These are phyloP conservation scores for Galerucella pusilla DNA, from an alignment of 2,888 invertebrate genomes.

Conservation along the genomic window DNA sequence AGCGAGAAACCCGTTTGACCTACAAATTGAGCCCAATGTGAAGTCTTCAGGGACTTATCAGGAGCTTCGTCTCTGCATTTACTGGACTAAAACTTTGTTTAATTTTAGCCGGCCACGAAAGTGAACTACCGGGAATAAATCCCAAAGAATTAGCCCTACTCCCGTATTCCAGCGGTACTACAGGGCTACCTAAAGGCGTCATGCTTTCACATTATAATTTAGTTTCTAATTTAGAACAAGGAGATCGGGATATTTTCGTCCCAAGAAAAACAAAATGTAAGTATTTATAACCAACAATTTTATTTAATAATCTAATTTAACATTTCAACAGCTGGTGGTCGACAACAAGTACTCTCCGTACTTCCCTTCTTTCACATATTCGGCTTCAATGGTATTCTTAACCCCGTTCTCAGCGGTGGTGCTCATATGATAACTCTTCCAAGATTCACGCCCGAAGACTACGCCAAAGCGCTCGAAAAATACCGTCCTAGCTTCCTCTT, in stretches of 20 bases:
- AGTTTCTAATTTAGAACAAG: conserved; percentile 64
- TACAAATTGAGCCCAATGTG: too few relatives aligned
- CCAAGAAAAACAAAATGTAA: conserved; percentile 53
- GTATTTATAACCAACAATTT: conserved; percentile 5
- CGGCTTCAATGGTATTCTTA: conserved; percentile 77
- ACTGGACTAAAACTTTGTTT: neutral
- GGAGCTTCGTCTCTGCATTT: too few relatives aligned
- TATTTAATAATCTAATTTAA: neutral
- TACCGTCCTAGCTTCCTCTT: conserved; percentile 74
- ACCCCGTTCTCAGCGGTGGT: conserved; percentile 71
- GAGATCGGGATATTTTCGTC: conserved; percentile 56
- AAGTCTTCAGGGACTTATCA: too few relatives aligned
- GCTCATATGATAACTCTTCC: conserved; percentile 76
- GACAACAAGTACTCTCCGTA: conserved; percentile 71
- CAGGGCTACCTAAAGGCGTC: conserved; percentile 85
- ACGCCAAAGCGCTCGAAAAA: conserved; percentile 72
- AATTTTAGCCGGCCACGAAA: conserved; percentile 56
- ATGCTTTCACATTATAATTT: conserved; percentile 79
- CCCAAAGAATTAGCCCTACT: conserved; percentile 69
- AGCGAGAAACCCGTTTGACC: too few relatives aligned
- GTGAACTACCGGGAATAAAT: conserved; percentile 65
- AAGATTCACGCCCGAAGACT: conserved; percentile 79
- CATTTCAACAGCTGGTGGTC: conserved; percentile 63
- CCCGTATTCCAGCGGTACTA: conserved; percentile 80
- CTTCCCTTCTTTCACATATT: conserved; percentile 86